Evolutionary conservation across 2,113 vertebrate species (phyloP).

Genomic region (Gracilinanus agilis): DNA sequence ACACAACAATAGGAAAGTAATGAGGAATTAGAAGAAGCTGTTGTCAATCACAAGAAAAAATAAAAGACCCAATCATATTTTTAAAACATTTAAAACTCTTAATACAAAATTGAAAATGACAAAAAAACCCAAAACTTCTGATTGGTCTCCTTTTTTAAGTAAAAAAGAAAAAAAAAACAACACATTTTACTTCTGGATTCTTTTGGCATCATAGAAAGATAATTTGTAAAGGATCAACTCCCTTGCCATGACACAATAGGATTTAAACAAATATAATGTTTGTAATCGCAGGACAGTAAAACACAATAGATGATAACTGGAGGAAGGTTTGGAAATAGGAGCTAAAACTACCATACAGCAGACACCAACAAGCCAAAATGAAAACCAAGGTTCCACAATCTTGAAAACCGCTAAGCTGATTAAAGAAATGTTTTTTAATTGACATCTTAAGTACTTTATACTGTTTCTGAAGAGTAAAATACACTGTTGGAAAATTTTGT

Average conservation of each 20-base stretch:
- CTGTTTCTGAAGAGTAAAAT: background rate
- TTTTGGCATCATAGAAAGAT: slow-evolving; percentile 80
- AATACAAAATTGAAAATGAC: slow-evolving; percentile 60
- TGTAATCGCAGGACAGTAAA: slow-evolving; percentile 79
- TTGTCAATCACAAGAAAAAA: slow-evolving; percentile 60
- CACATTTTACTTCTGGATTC: slow-evolving; percentile 64
- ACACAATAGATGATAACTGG: slow-evolving; percentile 77
- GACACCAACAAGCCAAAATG: slow-evolving; percentile 66
- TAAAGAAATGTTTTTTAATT: background rate
- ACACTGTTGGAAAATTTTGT: background rate
- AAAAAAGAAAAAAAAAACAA: slow-evolving; percentile 61
- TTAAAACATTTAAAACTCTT: slow-evolving; percentile 61
- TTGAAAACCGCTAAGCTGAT: background rate
- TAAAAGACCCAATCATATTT: slow-evolving; percentile 59
- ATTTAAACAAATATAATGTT: slow-evolving; percentile 74
- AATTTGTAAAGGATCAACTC: slow-evolving; percentile 83
- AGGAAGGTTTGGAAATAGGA: slow-evolving; percentile 69
- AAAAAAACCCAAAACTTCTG: slow-evolving; percentile 68
- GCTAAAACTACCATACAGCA: slow-evolving; percentile 26
- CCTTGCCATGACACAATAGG: slow-evolving; percentile 82
- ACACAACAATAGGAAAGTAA: slow-evolving; percentile 55
- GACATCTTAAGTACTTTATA: background rate
- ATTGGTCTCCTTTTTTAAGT: slow-evolving; percentile 51
- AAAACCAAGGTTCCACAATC: slow-evolving; percentile 30
- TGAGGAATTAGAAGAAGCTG: slow-evolving; percentile 44